Evolutionary conservation across 2,113 vertebrate species (phyloP).

Genomic region (Muntiacus reevesi): DNA sequence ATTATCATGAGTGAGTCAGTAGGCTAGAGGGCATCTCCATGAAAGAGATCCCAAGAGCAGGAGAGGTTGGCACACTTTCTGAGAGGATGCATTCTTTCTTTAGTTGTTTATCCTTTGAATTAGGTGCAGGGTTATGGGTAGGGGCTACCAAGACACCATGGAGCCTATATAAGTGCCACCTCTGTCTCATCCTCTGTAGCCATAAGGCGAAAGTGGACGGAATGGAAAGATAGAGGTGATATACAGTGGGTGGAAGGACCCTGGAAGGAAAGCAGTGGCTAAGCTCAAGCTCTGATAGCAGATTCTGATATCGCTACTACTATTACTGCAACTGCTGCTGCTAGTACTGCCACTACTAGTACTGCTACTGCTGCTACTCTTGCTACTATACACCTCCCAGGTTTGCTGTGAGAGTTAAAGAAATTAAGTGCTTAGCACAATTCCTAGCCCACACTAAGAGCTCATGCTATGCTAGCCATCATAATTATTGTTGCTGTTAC

Average conservation of each 20-base stretch:
- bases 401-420: not conserved
- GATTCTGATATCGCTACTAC: not conserved
- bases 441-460: not conserved
- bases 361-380: not conserved
- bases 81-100: not conserved
- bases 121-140: not conserved
- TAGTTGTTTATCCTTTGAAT: not conserved
- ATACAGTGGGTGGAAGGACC: not conserved
- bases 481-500: not conserved
- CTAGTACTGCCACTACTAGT: not conserved
- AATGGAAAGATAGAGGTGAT: not conserved
- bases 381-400: not conserved
- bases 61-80: not conserved
- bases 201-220: not conserved
- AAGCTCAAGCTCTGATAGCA: not conserved
- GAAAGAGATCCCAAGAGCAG: not conserved
- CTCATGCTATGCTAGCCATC: not conserved
- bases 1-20: not conserved
- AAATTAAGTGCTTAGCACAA: not conserved
- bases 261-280: not conserved
- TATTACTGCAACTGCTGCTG: not conserved
- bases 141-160: not conserved
- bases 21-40: not conserved
- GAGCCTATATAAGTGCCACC: not conserved
- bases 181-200: not conserved